Conservation (phyloP, 2,888 invertebrate species). For the Tanytarsus gracilentus region DNA sequence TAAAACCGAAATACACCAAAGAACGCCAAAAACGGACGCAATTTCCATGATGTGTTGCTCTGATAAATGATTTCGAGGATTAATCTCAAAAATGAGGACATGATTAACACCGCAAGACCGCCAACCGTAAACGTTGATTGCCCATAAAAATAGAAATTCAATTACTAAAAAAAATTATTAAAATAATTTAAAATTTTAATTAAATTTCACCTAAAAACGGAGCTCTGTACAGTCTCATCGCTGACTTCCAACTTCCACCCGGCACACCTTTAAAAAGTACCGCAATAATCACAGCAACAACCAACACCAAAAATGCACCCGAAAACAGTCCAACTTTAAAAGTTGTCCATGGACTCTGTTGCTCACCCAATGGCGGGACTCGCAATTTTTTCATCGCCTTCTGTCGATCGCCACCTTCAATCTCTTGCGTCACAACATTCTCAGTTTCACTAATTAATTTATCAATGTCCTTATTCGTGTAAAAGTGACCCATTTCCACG, state of each 20-base stretch:
- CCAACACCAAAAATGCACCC: conserved; percentile 68
- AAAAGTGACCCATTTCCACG: conserved; percentile 75
- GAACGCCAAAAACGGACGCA: conserved; percentile 64
- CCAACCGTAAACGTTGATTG: conserved; percentile 75
- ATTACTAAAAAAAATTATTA: too few relatives aligned
- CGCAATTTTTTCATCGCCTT: conserved; percentile 79
- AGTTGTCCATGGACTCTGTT: conserved; percentile 72
- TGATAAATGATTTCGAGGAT: conserved; percentile 65
- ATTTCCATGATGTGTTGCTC: conserved; percentile 71
- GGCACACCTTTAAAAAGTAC: conserved; percentile 46
- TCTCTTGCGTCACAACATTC: conserved; percentile 55
- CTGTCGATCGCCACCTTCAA: conserved; percentile 71
- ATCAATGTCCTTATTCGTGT: conserved; percentile 76
- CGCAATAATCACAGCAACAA: conserved; percentile 61
- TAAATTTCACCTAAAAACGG: too few relatives aligned
- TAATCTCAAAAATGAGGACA: conserved; percentile 73
- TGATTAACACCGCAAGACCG: conserved; percentile 74
- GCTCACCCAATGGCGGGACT: conserved; percentile 78
- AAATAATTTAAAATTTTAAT: too few relatives aligned
- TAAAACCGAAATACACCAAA: conserved; percentile 60
- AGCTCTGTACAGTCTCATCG: conserved; percentile 68
- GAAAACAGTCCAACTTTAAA: conserved; percentile 78
- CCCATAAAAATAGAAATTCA: conserved; percentile 65
- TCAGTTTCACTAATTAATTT: conserved; percentile 75
- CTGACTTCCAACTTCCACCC: conserved; percentile 53